phyloP scores from a whole-genome alignment of 2,888 invertebrate genomes.

The Adela reaumurella region DNA sequence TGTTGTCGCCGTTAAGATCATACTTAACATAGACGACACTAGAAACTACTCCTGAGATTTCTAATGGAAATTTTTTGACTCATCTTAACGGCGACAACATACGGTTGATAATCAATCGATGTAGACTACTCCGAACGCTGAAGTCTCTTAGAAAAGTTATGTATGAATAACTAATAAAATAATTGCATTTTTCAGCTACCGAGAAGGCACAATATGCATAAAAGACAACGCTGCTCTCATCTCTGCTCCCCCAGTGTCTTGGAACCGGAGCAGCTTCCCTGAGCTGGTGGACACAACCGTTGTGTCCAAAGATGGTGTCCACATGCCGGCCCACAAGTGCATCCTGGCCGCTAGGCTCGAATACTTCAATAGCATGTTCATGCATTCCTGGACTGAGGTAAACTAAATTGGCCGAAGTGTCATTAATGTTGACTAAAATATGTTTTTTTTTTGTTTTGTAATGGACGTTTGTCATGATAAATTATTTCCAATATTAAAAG shows the following conservation, averaged over 20 bases:
- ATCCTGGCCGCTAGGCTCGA: constrained; percentile 77
- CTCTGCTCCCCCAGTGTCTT: constrained; percentile 17
- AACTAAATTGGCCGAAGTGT: too few relatives aligned
- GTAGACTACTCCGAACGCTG: too few relatives aligned
- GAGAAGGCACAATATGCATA: constrained; percentile 31
- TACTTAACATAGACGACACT: too few relatives aligned
- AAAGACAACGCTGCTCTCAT: constrained; percentile 29
- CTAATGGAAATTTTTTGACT: too few relatives aligned
- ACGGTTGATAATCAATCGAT: too few relatives aligned
- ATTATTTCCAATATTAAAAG: too few relatives aligned
- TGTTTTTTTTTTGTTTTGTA: too few relatives aligned
- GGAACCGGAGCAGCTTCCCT: constrained; percentile 42
- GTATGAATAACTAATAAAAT: neutral
- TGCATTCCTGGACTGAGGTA: constrained; percentile 74
- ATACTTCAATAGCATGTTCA: constrained; percentile 83
- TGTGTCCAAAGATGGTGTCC: constrained; percentile 39
- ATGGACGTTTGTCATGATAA: too few relatives aligned
- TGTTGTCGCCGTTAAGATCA: too few relatives aligned
- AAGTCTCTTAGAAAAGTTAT: neutral
- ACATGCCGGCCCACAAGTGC: constrained; percentile 72
- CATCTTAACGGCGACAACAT: too few relatives aligned
- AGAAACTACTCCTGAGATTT: too few relatives aligned
- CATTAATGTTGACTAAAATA: too few relatives aligned
- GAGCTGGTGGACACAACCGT: constrained; percentile 63
- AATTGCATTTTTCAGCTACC: constrained; percentile 25